Evolutionary conservation across 92 coral and sea anemone species (phyloP).

Genomic region (Epizoanthus ramosus): DNA sequence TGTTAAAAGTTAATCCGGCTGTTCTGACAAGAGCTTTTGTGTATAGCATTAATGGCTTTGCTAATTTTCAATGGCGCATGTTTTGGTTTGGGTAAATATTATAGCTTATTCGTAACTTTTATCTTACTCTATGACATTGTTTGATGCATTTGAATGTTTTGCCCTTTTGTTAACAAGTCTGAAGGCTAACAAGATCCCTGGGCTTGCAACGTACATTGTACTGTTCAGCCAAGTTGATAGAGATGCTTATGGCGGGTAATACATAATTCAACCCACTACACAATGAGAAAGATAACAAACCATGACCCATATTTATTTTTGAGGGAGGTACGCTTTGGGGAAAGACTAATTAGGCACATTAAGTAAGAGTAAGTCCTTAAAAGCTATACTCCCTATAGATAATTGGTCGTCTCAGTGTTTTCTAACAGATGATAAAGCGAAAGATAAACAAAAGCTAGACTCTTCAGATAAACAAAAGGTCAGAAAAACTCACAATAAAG

Average conservation of each 20-base stretch:
- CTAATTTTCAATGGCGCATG: slow-evolving; percentile 11
- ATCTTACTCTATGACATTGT: neutral
- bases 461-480: slow-evolving; percentile 42
- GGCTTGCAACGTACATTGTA: neutral
- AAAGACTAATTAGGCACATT: slow-evolving; percentile 3
- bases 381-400: slow-evolving; percentile 46
- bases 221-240: neutral
- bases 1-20: slow-evolving; percentile 25
- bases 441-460: slow-evolving; percentile 47
- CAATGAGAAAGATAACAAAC: neutral
- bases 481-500: slow-evolving; percentile 32
- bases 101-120: neutral
- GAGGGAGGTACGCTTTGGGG: slow-evolving; percentile 31
- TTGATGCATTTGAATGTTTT: neutral
- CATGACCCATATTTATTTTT: slow-evolving; percentile 1
- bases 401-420: slow-evolving; percentile 69
- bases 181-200: neutral
- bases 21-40: slow-evolving; percentile 26
- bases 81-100: slow-evolving; percentile 23
- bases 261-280: slow-evolving; percentile 2
- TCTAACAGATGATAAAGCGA: slow-evolving; percentile 57
- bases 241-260: neutral
- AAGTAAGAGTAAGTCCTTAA: slow-evolving; percentile 9
- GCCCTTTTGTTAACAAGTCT: neutral
- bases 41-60: slow-evolving; percentile 3